These are phyloP conservation scores for Oscheius sp. DNA, from an alignment of 2,888 invertebrate genomes.

Conservation along the genomic window DNA sequence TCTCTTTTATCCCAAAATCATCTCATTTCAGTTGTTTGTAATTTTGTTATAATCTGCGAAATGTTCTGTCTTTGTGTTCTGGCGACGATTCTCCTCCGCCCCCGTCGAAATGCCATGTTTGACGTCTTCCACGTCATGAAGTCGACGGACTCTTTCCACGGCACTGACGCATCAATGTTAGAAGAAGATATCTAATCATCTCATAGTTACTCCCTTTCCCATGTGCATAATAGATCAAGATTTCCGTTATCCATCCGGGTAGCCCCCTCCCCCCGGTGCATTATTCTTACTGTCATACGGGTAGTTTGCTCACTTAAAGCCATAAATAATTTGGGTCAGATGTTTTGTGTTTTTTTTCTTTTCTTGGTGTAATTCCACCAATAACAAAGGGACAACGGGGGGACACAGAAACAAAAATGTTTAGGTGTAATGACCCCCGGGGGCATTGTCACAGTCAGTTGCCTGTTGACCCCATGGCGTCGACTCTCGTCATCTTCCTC, in stretches of 20 bases:
- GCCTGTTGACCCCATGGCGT: neutral
- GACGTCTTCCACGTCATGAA: constrained; percentile 45
- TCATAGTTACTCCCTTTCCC: constrained; percentile 1
- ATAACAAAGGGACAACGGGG: constrained; percentile 12
- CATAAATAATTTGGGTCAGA: neutral
- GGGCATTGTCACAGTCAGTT: neutral
- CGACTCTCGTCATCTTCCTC: neutral
- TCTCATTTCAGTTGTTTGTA: constrained; percentile 69
- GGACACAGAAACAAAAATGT: neutral
- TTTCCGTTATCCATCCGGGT: neutral
- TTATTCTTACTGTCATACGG: neutral
- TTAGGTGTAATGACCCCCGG: constrained; percentile 15
- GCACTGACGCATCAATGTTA: constrained; percentile 52
- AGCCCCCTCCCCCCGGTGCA: constrained; percentile 8
- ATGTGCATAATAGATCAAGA: constrained; percentile 7
- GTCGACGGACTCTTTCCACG: constrained; percentile 40
- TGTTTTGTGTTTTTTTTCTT: neutral
- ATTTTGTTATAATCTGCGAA: constrained; percentile 70
- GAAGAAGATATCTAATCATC: constrained; percentile 38
- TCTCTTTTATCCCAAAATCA: neutral
- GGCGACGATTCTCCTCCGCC: constrained; percentile 63
- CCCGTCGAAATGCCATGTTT: constrained; percentile 61
- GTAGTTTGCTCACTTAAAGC: constrained; percentile 24
- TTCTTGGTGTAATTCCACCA: neutral
- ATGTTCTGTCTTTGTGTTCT: constrained; percentile 66